Evolutionary conservation across 2,797 vertebrate genomes (phyloP), one percentile per base, ranked within the genome.

Genomic region (Sphenopsis melanotis): DNA sequence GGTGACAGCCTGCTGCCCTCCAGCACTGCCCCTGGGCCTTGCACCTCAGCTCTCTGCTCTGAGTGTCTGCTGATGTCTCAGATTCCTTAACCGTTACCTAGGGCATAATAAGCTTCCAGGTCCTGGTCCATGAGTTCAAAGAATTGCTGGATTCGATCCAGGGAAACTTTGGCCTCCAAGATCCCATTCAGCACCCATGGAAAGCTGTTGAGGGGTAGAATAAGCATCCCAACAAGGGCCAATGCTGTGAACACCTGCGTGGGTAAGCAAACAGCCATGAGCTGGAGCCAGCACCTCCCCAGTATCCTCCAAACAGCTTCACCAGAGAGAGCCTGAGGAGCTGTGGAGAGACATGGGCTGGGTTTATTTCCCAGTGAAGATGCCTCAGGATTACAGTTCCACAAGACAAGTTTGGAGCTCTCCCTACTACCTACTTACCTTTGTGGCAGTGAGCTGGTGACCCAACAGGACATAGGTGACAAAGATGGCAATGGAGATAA

Each of bases 121-220:
- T 99, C 98, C 96, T 99, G 98, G 94, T 99, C 98, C 78, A 92
- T 47, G 15, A 99, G 98, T 79, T 98, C 97, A 27, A 99, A 98
- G 96, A 99, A 99, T 75, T 46, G 84, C 87, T 99, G 99, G 94
- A 99, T 98, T 85, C 99, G 98, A 68, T 99, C 98, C 96, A 99
- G 96, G 50, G 99, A 99, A 79, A 99, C 99, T 97, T 98, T 99
- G 91, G 99, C 98, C 94, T 99, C 99, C 97, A 99, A 96, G 71
- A 98, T 98, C 7, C 98, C 98, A 70, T 98, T 99, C 93, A 99
- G 97, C 39, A 99, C 98, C 99, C 99, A 99, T 6, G 99, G 99
- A 86, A 99, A 99, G 57, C 92, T 85, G 90, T 99, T 99, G 80
- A 99, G 99, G 1, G 99, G 99, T 24, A 99, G 56, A 96, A 99